Percentiles rank a stretch among this genome's conserved stretches.
These are phyloP conservation scores for Chymomyza procnemis DNA, from an alignment of 2,888 invertebrate species.

Conservation along the genomic window DNA sequence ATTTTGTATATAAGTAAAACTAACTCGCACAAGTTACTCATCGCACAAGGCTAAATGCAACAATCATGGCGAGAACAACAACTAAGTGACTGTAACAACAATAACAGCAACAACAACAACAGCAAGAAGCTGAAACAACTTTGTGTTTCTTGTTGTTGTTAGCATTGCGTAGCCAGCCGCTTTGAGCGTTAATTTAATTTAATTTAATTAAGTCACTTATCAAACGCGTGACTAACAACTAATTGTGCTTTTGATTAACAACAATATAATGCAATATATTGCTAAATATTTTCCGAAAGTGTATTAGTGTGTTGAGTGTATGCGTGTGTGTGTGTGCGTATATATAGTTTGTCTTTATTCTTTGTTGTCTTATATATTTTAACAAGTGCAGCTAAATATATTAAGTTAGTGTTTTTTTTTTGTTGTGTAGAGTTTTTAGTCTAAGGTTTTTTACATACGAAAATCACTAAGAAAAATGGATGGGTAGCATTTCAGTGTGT, in stretches of 20 bases:
- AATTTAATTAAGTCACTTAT: slow-evolving; percentile 67
- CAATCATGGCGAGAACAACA: not conserved
- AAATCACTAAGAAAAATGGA: slow-evolving; percentile 54
- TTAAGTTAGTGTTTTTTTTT: slow-evolving; percentile 55
- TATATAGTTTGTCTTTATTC: slow-evolving; percentile 65
- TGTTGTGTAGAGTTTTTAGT: slow-evolving; percentile 40
- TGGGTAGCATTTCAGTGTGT: slow-evolving; percentile 16
- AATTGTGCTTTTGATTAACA: slow-evolving; percentile 60
- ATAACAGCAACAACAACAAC: not conserved
- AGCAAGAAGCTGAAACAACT: not conserved
- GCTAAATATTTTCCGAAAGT: slow-evolving; percentile 15
- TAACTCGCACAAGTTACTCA: slow-evolving; percentile 46
- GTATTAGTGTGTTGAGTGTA: not conserved
- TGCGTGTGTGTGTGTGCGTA: slow-evolving; percentile 14
- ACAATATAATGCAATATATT: slow-evolving; percentile 9
- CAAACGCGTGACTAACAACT: slow-evolving; percentile 66
- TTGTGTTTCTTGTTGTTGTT: not conserved
- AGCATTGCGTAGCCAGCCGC: slow-evolving; percentile 1
- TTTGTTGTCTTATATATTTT: slow-evolving; percentile 66
- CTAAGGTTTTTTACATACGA: slow-evolving; percentile 43
- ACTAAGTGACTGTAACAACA: not conserved
- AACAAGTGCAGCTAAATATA: slow-evolving; percentile 66
- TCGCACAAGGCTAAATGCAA: slow-evolving; percentile 16
- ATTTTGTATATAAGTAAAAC: slow-evolving; percentile 24
- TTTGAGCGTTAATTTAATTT: slow-evolving; percentile 58